Evolutionary conservation across 1,140 invertebrate genomes (phyloP).

Genomic region (Euwallacea similis): DNA sequence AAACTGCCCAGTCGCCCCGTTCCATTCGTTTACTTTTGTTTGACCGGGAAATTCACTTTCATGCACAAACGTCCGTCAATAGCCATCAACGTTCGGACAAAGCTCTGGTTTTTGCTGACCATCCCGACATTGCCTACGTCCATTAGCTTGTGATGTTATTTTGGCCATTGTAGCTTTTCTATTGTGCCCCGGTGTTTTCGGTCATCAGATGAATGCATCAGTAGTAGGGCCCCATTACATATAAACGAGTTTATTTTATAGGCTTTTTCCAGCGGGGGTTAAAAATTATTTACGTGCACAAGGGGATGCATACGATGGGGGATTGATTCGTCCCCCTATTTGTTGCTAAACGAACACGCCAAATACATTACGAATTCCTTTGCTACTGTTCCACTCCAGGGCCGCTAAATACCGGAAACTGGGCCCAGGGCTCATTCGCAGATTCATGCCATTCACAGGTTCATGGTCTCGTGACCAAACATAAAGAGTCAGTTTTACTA

Average conservation of each 20-base stretch:
- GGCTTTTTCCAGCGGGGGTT: too few species aligned
- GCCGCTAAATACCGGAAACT: constrained; percentile 9
- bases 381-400: constrained; percentile 20
- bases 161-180: constrained; percentile 18
- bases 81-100: constrained; percentile 19
- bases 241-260: too few species aligned
- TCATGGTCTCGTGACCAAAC: constrained; percentile 19
- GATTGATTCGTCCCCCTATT: background rate
- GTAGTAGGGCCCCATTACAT: too few species aligned
- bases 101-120: constrained; percentile 9
- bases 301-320: too few species aligned
- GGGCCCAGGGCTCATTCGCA: constrained; percentile 10
- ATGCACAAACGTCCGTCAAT: constrained; percentile 12
- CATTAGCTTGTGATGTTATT: constrained; percentile 5
- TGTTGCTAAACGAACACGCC: constrained; percentile 18
- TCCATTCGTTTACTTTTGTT: constrained; percentile 1
- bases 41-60: constrained; percentile 1
- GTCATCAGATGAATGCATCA: constrained; percentile 12
- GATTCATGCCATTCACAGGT: constrained; percentile 22
- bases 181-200: constrained; percentile 16
- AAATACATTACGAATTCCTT: constrained; percentile 21
- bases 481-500: constrained; percentile 16
- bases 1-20: background rate
- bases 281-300: too few species aligned
- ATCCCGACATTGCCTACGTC: constrained; percentile 14